Base-by-base conservation (phyloP, 2,888 invertebrate genomes). In the Euproctis similis region DNA sequence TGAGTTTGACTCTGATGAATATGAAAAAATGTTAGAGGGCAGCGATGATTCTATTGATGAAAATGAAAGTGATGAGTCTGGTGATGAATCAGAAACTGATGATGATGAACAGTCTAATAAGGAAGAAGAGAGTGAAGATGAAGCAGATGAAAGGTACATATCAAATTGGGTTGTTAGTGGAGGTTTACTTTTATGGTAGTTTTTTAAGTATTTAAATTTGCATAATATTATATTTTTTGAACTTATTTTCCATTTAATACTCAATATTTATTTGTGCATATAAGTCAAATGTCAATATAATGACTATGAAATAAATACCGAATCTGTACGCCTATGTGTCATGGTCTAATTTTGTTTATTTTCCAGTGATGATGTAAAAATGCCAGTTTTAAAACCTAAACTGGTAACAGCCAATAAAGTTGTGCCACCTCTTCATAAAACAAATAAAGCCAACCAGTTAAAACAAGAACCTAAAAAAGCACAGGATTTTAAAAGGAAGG, bases 1-100 rank as follows among this genome's bases (percentile, higher is more conserved):
- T 9, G 64, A 59, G 3, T 80, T 80, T 61, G 71, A 80, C 49
- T 78, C 77, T 8, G 81, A 80, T 60, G 78, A 68, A 31, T 81
- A 60, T 67, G 71, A 72, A 12, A 73, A 69, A 29, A 50, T 66
- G 48, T 34, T 77, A 17, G 58, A 54, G 24, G 47, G 61, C 38
- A 68, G 60, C 21, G 51, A 59, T 36, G 59, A 61, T 29, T n/a
- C n/a, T n/a, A n/a, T n/a, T n/a, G n/a, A n/a, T n/a, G n/a, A n/a
- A n/a, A 51, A 45, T 16, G 54, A 53, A 10, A 35, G 26, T 33
- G 53, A 45, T 28, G 42, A 40, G 1, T 33, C 42, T 19, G 41
- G 40, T 23, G 51, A 43, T 20, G 53, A 44, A 33, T 45, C 45
- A 23, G 47, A 12, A 8, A 12, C 12, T 23, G 23, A n/a, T 23